Evolutionary conservation across 2,888 invertebrate genomes (phyloP).

Genomic region (Tridacna crocea): DNA sequence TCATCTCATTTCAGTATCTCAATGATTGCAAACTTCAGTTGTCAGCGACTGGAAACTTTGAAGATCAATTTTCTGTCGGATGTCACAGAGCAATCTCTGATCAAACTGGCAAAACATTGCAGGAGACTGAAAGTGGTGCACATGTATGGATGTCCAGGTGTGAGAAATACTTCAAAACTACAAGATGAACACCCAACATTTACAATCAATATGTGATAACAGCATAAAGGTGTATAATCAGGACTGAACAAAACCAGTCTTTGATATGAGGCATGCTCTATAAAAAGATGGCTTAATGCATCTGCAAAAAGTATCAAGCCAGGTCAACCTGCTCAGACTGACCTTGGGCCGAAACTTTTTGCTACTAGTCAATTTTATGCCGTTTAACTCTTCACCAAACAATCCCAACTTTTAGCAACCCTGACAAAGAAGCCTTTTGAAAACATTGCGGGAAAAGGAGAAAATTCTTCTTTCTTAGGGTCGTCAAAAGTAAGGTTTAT

Average conservation of each 20-base stretch:
- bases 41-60: constrained; percentile 74
- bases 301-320: too few species aligned
- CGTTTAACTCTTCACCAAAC: too few species aligned
- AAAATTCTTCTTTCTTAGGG: too few species aligned
- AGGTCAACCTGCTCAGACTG: too few species aligned
- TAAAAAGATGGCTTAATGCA: too few species aligned
- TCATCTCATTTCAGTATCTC: constrained; percentile 71
- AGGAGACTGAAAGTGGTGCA: constrained; percentile 73
- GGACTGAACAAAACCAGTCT: too few species aligned
- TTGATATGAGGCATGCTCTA: too few species aligned
- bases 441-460: not conserved
- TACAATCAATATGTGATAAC: constrained; percentile 62
- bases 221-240: too few species aligned
- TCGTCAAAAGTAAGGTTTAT: too few species aligned
- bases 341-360: too few species aligned
- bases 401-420: too few species aligned
- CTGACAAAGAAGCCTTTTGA: not conserved
- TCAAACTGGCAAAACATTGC: constrained; percentile 77
- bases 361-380: too few species aligned
- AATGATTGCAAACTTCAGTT: constrained; percentile 75
- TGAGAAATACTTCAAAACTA: constrained; percentile 69
- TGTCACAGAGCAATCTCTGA: constrained; percentile 73
- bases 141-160: constrained; percentile 76
- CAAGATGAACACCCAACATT: constrained; percentile 63
- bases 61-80: constrained; percentile 81